Percentiles rank a stretch among this genome's conserved stretches.
Evolutionary conservation across 2,888 invertebrate genomes (phyloP).

Genomic region (Neelides folsomi): DNA sequence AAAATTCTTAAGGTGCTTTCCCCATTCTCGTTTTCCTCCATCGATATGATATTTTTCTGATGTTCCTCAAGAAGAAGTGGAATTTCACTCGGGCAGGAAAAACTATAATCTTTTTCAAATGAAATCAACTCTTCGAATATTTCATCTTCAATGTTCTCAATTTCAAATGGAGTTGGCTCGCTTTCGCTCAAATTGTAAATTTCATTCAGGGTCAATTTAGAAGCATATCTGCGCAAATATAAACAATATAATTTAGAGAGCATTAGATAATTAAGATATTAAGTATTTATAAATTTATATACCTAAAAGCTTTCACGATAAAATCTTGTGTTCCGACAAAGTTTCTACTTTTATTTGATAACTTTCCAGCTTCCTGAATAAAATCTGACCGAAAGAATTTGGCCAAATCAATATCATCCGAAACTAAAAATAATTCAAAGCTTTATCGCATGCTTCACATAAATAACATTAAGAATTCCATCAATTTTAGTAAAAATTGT

Average conservation of each 20-base stretch:
- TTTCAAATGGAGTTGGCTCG: slow-evolving; percentile 4
- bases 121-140: slow-evolving; percentile 22
- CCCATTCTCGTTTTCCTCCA: slow-evolving; percentile 13
- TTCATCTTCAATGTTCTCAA: slow-evolving; percentile 16
- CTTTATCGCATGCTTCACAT: no score
- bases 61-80: slow-evolving; percentile 11
- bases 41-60: slow-evolving; percentile 15
- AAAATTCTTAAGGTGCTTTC: slow-evolving; percentile 18
- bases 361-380: not conserved
- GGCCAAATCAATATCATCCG: slow-evolving; percentile 20
- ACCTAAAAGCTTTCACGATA: slow-evolving; percentile 28
- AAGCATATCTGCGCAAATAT: slow-evolving; percentile 35
- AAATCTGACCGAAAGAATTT: slow-evolving; percentile 19
- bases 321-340: slow-evolving; percentile 13
- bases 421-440: slow-evolving; percentile 12
- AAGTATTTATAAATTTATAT: not conserved
- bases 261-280: not conserved
- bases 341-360: not conserved
- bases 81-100: slow-evolving; percentile 24
- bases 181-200: slow-evolving; percentile 35
- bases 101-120: slow-evolving; percentile 24
- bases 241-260: not conserved
- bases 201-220: slow-evolving; percentile 40
- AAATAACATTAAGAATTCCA: no score
- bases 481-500: no score